Evolutionary conservation across 2,797 vertebrate species (phyloP), one percentile per base, ranked within the genome.

Genomic region (Crypturellus tataupa): DNA sequence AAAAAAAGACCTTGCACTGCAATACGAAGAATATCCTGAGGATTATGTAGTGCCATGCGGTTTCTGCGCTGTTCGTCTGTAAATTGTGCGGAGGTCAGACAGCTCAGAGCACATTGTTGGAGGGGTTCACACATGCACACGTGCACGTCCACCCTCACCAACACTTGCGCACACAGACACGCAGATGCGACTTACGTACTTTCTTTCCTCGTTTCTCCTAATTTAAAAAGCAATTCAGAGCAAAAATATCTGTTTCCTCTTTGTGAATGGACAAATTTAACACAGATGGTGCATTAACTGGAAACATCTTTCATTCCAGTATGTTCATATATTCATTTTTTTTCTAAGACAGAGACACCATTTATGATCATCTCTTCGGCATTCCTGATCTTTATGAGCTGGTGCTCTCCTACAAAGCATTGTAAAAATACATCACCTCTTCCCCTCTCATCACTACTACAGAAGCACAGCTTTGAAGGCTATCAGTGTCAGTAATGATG

Each of bases 251-350:
- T 72, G 93, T 93, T 97, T 96, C 90, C 92, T 94, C 89, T 96
- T 96, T 95, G 94, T 95, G 93, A 97, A 96, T 95, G 95, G 93
- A 79, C 79, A 95, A 96, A 96, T 96, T 70, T 80, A 80, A 95
- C 65, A 83, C 95, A 97, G 96, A 95, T 94, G 95, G 58, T 33
- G 55, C 76, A 21, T 63, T 97, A 95, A 94, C 79, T 91, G 92
- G 94, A 95, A 96, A 95, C 93, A 95, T 92, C 81, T 93, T 96
- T 71, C 37, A 29, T 25, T 87, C 79, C 90, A 70, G 25, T 17
- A 18, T 31, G 69, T 17, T 89, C 70, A 1, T 12, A 6, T 29
- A 35, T 47, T 59, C 7, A 1, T n/a, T 89, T 58, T 72, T 72
- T 35, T 39, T 83, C 42, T 5, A 63, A 78, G 83, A 24, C 81